Conservation (phyloP, 2,888 invertebrate species). For the Microctonus brassicae region DNA sequence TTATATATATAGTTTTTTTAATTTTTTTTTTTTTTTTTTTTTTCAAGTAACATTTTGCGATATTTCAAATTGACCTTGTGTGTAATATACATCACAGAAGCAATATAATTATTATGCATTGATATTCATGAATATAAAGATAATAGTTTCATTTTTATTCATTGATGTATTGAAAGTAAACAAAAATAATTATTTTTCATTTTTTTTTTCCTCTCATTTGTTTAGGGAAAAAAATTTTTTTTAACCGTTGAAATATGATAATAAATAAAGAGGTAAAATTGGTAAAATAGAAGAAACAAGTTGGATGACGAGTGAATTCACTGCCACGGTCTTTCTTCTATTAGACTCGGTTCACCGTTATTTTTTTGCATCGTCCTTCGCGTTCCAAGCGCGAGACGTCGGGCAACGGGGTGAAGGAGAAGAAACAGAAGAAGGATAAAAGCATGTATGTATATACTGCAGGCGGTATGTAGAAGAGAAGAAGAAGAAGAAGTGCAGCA, state of each 20-base stretch:
- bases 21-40: neutral
- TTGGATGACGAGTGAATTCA: slow-evolving; percentile 20
- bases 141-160: neutral
- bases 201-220: neutral
- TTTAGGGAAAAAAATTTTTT: neutral
- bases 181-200: neutral
- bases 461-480: slow-evolving; percentile 17
- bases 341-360: slow-evolving; percentile 40
- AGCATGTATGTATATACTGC: slow-evolving; percentile 9
- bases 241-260: neutral
- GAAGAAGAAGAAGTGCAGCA: slow-evolving; percentile 25
- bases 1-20: neutral
- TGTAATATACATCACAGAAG: neutral
- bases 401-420: slow-evolving; percentile 30
- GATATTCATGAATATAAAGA: neutral
- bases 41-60: neutral
- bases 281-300: neutral
- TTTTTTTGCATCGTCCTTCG: slow-evolving; percentile 45
- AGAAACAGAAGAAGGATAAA: slow-evolving; percentile 8
- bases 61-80: slow-evolving; percentile 8
- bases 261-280: neutral
- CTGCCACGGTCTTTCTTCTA: slow-evolving; percentile 19
- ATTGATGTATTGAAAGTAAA: neutral
- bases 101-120: neutral
- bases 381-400: slow-evolving; percentile 40